A percentile compares a stretch with the other conserved stretches of the same genome.
These are phyloP conservation scores for Apteryx mantelli DNA, from an alignment of 2,113 vertebrate species.

Conservation along the genomic window DNA sequence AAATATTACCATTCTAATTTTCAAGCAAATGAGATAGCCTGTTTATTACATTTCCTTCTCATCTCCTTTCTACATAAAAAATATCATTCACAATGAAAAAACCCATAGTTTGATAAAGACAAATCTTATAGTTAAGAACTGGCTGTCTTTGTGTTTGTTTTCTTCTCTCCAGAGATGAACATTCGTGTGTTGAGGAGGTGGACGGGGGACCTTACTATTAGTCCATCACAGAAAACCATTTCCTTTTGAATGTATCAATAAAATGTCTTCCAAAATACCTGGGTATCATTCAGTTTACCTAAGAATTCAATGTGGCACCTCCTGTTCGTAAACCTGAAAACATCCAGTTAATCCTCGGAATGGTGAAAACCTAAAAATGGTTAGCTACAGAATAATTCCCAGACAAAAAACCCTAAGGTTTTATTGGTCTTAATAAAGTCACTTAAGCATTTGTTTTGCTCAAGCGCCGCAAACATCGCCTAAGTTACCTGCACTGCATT, in stretches of 20 bases:
- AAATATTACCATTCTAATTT: background rate
- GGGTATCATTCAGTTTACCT: background rate
- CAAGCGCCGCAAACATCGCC: accelerated
- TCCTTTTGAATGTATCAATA: background rate
- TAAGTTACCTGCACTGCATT: background rate
- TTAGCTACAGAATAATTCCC: background rate
- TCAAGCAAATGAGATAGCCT: background rate
- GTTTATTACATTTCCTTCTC: background rate
- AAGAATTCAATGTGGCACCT: background rate
- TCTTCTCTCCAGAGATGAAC: background rate
- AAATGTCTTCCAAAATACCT: background rate
- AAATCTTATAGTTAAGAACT: background rate
- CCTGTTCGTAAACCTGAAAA: background rate
- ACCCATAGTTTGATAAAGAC: background rate
- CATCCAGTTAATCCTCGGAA: background rate
- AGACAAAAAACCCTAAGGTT: background rate
- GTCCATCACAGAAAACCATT: too few species aligned
- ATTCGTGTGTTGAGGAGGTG: background rate
- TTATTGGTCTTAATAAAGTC: background rate
- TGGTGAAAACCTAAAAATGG: background rate
- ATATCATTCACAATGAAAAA: background rate
- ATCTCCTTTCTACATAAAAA: background rate
- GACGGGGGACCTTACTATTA: too few species aligned
- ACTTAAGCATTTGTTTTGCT: background rate
- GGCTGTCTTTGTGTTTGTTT: background rate